Conservation (phyloP, 2,888 invertebrate species). For the Calephelis perditalis region DNA sequence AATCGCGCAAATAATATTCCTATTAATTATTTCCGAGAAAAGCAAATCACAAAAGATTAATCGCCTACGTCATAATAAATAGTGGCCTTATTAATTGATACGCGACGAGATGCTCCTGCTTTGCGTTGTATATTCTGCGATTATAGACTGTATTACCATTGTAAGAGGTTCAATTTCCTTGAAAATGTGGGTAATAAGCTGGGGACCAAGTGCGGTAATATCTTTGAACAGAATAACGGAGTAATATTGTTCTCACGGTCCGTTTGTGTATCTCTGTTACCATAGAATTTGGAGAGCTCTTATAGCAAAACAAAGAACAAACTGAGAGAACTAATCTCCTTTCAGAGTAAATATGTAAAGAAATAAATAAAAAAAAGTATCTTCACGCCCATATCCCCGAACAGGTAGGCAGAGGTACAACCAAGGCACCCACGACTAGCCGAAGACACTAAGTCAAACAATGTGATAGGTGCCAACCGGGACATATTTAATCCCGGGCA, state of each 20-base stretch:
- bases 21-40: slow-evolving; percentile 12
- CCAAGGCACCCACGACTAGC: too few species aligned
- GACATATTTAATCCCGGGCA: too few species aligned
- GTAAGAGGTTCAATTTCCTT: neutral
- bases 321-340: too few species aligned
- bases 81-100: slow-evolving; percentile 51
- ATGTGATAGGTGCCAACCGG: too few species aligned
- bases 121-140: neutral
- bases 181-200: neutral
- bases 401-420: too few species aligned
- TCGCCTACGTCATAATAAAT: slow-evolving; percentile 38
- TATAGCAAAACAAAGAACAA: too few species aligned
- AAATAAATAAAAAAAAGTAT: too few species aligned
- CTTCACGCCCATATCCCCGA: too few species aligned
- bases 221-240: neutral
- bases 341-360: too few species aligned
- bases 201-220: neutral
- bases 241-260: slow-evolving; percentile 53
- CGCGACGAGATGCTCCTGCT: slow-evolving; percentile 38
- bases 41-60: slow-evolving; percentile 10
- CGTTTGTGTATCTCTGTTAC: slow-evolving; percentile 41
- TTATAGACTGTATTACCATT: neutral
- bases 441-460: too few species aligned
- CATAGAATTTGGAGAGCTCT: too few species aligned
- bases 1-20: neutral